Evolutionary conservation across 2,113 vertebrate species (phyloP).

Genomic region (Nothoprocta pentlandii): DNA sequence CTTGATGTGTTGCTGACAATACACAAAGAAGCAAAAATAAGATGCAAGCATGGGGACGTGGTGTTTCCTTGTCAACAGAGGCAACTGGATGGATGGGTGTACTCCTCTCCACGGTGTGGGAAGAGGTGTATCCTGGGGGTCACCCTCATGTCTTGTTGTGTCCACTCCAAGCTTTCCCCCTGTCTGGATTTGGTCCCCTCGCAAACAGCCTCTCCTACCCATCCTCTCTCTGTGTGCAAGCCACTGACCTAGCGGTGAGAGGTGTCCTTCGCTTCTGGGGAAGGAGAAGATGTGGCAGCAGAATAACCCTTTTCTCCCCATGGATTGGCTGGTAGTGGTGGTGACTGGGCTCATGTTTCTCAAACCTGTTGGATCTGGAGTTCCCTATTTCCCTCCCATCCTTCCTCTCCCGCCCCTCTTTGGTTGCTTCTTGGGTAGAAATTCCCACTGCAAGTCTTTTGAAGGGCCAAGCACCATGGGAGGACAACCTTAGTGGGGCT

Average conservation of each 20-base stretch:
- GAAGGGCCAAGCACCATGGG: neutral
- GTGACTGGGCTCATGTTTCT: neutral
- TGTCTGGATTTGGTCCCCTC: neutral
- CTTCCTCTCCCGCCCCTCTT: neutral
- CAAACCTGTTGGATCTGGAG: neutral
- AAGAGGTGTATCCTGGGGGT: neutral
- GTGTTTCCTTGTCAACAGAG: slow-evolving; percentile 3
- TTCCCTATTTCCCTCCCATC: neutral
- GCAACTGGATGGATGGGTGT: neutral
- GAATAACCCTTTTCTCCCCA: neutral
- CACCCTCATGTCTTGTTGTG: rapidly evolving
- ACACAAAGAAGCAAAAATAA: neutral
- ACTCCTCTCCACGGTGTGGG: neutral
- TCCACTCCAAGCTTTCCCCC: neutral
- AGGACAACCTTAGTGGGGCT: rapidly evolving
- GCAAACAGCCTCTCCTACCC: neutral
- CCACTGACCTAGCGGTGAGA: neutral
- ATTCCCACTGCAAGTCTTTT: neutral
- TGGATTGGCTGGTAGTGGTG: neutral
- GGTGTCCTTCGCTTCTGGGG: neutral
- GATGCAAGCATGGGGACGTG: neutral
- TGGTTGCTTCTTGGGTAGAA: neutral
- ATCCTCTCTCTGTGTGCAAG: neutral
- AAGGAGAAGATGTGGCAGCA: neutral
- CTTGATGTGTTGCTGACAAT: neutral